phyloP scores from a whole-genome alignment of 64 coral and sea anemone species.

The Hydrozoanthus tunicans region DNA sequence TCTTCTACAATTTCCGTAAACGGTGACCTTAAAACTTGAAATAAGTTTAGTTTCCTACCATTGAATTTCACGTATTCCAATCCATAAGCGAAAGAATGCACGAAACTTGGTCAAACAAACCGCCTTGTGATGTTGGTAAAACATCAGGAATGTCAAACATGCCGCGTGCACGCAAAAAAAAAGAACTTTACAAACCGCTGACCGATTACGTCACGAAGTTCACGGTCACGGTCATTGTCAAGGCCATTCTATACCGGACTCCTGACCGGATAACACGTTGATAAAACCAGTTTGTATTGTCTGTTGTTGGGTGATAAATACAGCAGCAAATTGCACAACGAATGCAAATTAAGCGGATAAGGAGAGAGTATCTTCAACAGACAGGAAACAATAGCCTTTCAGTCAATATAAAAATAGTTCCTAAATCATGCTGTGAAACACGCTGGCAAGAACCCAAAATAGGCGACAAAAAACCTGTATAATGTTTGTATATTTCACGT shows the following conservation, averaged over 20 bases:
- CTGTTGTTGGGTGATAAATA: not conserved
- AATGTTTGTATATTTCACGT: not conserved
- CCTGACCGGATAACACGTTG: not conserved
- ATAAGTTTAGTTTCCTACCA: not conserved
- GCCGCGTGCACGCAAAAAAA: slow-evolving; percentile 21
- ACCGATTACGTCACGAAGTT: slow-evolving; percentile 29
- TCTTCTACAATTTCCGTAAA: not conserved
- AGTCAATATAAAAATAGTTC: not conserved
- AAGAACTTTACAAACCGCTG: slow-evolving; percentile 13
- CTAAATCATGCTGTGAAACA: not conserved
- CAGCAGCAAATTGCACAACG: not conserved
- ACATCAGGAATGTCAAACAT: slow-evolving; percentile 29
- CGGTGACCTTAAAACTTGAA: not conserved
- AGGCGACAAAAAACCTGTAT: not conserved
- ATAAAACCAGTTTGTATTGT: slow-evolving; percentile 18
- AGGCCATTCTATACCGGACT: not conserved
- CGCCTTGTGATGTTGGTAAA: slow-evolving; percentile 20
- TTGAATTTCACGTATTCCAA: not conserved
- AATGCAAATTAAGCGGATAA: not conserved
- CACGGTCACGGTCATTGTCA: slow-evolving; percentile 53
- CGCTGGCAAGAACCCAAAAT: not conserved
- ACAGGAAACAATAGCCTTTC: not conserved
- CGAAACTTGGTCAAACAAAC: slow-evolving; percentile 44
- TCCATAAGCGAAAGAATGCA: slow-evolving; percentile 11
- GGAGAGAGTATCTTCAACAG: not conserved